Conservation (phyloP, 2,113 vertebrate genomes). For the Trichechus manatus region DNA sequence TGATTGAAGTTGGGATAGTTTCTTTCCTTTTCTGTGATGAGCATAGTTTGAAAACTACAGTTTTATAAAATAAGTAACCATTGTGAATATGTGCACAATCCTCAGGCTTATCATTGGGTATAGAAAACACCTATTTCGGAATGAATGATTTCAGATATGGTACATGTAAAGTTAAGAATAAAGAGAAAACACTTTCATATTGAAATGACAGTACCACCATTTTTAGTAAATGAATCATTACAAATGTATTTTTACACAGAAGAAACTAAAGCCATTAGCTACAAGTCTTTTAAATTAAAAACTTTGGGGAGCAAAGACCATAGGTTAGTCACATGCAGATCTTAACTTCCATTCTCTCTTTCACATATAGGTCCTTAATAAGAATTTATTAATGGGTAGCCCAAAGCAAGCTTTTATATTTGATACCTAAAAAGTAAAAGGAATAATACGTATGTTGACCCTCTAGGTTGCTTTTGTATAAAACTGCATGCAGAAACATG, state of each 20-base stretch:
- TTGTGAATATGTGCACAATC: background rate
- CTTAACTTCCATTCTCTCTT: background rate
- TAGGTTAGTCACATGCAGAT: background rate
- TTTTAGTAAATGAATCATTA: background rate
- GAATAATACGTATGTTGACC: background rate
- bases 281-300: background rate
- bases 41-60: background rate
- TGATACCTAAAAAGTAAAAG: background rate
- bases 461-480: background rate
- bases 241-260: background rate
- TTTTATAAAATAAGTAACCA: background rate
- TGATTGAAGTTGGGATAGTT: background rate
- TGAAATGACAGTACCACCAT: background rate
- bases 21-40: background rate
- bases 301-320: background rate
- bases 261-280: background rate
- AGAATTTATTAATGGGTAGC: background rate
- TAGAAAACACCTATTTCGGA: background rate
- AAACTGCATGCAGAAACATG: background rate
- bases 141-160: background rate
- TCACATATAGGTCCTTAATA: background rate
- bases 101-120: background rate
- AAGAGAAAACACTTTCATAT: background rate
- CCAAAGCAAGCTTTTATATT: background rate
- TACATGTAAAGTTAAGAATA: background rate